Evolutionary conservation across 2,797 vertebrate species (phyloP).

Genomic region (Psittacula echo): DNA sequence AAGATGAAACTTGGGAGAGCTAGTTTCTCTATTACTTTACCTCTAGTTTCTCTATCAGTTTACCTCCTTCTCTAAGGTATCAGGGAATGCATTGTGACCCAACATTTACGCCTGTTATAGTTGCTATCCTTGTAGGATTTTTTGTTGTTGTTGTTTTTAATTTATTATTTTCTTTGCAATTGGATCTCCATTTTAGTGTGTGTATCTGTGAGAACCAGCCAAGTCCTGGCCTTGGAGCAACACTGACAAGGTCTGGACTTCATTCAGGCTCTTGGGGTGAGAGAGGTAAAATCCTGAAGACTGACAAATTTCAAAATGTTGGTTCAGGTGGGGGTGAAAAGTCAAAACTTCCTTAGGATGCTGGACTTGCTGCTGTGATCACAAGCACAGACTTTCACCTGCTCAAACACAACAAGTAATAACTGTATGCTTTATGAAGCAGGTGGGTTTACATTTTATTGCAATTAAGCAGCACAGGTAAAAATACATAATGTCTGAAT

Average conservation of each 20-base stretch:
- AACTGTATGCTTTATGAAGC: slow-evolving; percentile 6
- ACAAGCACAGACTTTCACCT: background rate
- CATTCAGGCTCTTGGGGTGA: background rate
- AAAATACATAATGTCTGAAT: background rate
- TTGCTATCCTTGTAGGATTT: background rate
- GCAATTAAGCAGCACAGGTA: background rate
- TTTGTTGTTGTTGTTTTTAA: background rate
- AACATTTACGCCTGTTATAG: background rate
- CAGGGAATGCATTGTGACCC: background rate
- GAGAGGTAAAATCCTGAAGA: background rate
- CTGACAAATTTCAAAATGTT: slow-evolving; percentile 27
- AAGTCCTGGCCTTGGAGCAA: background rate
- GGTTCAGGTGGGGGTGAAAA: slow-evolving; percentile 47
- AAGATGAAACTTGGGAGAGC: background rate
- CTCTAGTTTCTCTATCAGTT: background rate
- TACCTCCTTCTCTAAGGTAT: background rate
- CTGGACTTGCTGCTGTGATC: slow-evolving; percentile 31
- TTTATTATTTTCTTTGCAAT: slow-evolving; percentile 8
- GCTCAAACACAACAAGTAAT: background rate
- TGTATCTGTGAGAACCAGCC: background rate
- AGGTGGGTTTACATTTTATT: slow-evolving; percentile 4
- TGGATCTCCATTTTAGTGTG: background rate
- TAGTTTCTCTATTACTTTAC: background rate
- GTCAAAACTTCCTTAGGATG: slow-evolving; percentile 23
- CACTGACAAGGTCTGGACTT: background rate